phyloP scores from a whole-genome alignment of 53 echinoderm and acorn worm genomes.

The Patiria pectinifera region DNA sequence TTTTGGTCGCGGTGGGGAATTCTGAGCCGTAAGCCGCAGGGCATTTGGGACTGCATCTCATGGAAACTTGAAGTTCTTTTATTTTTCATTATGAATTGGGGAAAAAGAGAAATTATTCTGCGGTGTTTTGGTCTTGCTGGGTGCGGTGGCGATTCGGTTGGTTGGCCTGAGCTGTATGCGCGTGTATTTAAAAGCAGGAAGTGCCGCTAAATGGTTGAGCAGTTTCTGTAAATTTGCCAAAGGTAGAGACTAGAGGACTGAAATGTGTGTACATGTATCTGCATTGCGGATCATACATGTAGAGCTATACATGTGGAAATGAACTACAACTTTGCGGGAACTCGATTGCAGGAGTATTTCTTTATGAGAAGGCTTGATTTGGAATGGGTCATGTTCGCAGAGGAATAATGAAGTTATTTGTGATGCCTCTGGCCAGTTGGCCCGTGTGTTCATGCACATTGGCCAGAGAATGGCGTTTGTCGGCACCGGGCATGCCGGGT shows the following conservation, averaged over 20 bases:
- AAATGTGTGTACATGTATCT: not conserved
- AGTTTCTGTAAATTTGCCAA: not conserved
- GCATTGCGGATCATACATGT: not conserved
- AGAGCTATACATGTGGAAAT: no score
- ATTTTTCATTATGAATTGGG: not conserved
- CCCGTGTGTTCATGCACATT: no score
- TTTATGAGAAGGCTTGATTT: no score
- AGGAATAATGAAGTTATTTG: no score
- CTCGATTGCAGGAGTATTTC: no score
- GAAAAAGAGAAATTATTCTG: not conserved
- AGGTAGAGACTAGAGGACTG: not conserved
- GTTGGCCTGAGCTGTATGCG: not conserved
- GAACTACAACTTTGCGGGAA: no score
- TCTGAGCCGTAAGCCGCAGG: not conserved
- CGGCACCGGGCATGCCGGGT: no score
- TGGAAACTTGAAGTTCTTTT: no score
- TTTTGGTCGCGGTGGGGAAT: not conserved
- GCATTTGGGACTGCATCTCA: not conserved
- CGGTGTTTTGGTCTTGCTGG: not conserved
- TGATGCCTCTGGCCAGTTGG: no score
- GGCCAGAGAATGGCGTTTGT: no score
- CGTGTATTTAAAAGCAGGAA: not conserved
- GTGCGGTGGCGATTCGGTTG: slow-evolving; percentile 7
- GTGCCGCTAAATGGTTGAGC: not conserved
- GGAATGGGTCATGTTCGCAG: no score